A percentile compares a stretch with the other conserved stretches of the same genome.
phyloP scores from a whole-genome alignment of 2,888 invertebrate genomes.

The Apamea monoglypha region DNA sequence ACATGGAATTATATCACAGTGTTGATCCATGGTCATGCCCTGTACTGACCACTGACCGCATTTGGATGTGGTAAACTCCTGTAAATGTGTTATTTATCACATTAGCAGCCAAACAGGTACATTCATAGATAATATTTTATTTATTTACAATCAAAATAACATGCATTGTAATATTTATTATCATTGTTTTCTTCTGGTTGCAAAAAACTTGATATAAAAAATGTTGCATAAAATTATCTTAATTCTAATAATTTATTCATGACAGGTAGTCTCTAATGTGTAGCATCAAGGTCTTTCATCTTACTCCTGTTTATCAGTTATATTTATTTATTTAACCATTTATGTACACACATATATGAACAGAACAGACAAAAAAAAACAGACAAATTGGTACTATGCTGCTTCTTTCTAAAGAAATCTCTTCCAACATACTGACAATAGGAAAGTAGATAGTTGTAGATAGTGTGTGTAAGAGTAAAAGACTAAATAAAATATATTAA shows the following conservation, averaged over 20 bases:
- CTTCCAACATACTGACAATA: neutral
- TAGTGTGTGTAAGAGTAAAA: neutral
- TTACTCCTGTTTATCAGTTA: slow-evolving; percentile 26
- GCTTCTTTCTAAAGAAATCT: neutral
- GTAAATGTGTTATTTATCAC: slow-evolving; percentile 54
- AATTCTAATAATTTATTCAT: slow-evolving; percentile 61
- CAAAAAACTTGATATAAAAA: slow-evolving; percentile 33
- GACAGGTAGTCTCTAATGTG: slow-evolving; percentile 52
- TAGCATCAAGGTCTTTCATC: slow-evolving; percentile 57
- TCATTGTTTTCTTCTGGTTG: neutral
- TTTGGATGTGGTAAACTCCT: slow-evolving; percentile 50
- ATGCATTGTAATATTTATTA: slow-evolving; percentile 9
- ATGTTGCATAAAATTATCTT: slow-evolving; percentile 39
- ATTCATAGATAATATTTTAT: slow-evolving; percentile 44
- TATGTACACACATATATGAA: neutral
- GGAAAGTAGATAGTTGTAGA: neutral
- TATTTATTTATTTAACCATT: neutral
- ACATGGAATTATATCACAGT: slow-evolving; percentile 64
- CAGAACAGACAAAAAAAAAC: neutral
- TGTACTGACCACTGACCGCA: slow-evolving; percentile 27
- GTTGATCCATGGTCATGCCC: slow-evolving; percentile 40
- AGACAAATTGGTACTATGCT: neutral
- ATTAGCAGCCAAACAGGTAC: slow-evolving; percentile 60
- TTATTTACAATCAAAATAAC: slow-evolving; percentile 49
- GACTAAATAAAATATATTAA: no score